Conservation (phyloP, 2,797 vertebrate species). For the Tapera naevia region DNA sequence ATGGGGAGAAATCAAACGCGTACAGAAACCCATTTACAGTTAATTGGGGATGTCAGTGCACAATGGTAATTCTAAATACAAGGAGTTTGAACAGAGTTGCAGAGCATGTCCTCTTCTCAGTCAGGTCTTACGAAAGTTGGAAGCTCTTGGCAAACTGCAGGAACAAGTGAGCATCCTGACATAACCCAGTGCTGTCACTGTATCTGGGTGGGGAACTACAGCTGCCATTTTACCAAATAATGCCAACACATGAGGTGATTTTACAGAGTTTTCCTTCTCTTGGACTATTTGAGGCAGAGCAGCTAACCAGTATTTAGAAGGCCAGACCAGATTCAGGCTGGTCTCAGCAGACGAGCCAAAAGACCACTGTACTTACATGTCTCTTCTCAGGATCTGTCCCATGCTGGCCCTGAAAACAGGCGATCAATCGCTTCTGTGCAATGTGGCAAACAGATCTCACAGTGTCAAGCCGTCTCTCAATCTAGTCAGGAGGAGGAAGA, state of each 20-base stretch:
- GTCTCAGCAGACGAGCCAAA: not conserved
- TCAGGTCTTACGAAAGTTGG: not conserved
- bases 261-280: not conserved
- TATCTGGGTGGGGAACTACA: not conserved
- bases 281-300: not conserved
- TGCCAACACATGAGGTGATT: not conserved
- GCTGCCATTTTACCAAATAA: not conserved
- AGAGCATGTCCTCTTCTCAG: not conserved
- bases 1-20: not conserved
- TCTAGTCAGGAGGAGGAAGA: conserved; percentile 72
- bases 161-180: not conserved
- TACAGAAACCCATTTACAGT: not conserved
- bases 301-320: not conserved
- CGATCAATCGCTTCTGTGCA: conserved; percentile 89
- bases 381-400: conserved; percentile 91
- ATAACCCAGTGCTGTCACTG: rapidly evolving
- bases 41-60: not conserved
- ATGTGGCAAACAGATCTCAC: conserved; percentile 94
- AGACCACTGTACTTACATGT: conserved; percentile 81
- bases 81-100: not conserved
- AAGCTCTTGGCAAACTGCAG: not conserved
- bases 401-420: conserved; percentile 93
- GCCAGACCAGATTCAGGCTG: not conserved
- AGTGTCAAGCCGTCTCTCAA: conserved; percentile 93
- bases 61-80: not conserved